Conservation (phyloP, 1,140 invertebrate species). For the Zaprionus africanus region DNA sequence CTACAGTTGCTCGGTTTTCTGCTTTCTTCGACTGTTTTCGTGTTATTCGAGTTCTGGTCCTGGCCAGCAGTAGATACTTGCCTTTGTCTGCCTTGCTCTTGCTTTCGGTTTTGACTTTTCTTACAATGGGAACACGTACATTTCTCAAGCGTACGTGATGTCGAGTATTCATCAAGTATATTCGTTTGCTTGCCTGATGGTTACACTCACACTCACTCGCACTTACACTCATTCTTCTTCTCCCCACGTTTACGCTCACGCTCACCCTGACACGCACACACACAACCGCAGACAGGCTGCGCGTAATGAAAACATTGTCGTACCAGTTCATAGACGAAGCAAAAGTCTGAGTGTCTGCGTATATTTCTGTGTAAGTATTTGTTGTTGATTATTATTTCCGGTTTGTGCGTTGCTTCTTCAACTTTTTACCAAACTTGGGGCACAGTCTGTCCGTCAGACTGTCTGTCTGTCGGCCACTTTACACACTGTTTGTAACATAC, state of each 20-base stretch:
- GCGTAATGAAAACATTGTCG: slow-evolving; percentile 75
- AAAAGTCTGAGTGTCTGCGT: slow-evolving; percentile 16
- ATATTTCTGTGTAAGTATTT: slow-evolving; percentile 56
- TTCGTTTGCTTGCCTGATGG: slow-evolving; percentile 66
- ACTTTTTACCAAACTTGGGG: slow-evolving; percentile 44
- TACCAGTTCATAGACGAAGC: slow-evolving; percentile 61
- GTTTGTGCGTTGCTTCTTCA: slow-evolving; percentile 65
- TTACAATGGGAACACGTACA: slow-evolving; percentile 79
- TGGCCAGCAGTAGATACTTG: slow-evolving; percentile 24
- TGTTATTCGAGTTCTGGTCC: slow-evolving; percentile 23
- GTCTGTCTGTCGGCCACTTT: slow-evolving; percentile 33
- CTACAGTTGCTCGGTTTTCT: slow-evolving; percentile 39
- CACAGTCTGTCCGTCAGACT: background rate
- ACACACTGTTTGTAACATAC: slow-evolving; percentile 36
- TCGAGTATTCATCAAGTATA: slow-evolving; percentile 80
- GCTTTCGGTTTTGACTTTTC: slow-evolving; percentile 53
- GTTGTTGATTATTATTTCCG: slow-evolving; percentile 80
- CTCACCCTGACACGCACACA: slow-evolving; percentile 12
- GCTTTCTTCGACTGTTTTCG: slow-evolving; percentile 33
- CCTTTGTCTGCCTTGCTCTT: slow-evolving; percentile 45
- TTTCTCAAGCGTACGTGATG: slow-evolving; percentile 79
- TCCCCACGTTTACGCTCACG: slow-evolving; percentile 10
- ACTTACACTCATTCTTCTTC: slow-evolving; percentile 10
- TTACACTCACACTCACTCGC: slow-evolving; percentile 30
- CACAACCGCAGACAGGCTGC: slow-evolving; percentile 10